Conservation (phyloP, 2,113 vertebrate species). For the Cinclus mexicanus region DNA sequence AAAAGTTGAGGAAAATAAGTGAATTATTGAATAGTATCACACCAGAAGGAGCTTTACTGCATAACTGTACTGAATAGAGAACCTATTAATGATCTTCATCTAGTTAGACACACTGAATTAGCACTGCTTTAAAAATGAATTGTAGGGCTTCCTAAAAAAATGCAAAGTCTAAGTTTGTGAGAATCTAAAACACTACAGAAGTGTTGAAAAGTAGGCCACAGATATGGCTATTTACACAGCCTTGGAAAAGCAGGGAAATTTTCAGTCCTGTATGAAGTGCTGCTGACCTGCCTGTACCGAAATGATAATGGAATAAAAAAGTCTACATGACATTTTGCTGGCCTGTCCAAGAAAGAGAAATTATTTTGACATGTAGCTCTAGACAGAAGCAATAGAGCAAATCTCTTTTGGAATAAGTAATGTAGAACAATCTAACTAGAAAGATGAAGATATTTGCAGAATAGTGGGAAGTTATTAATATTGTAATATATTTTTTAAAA, state of each 20-base stretch:
- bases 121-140: not conserved
- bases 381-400: constrained; percentile 32
- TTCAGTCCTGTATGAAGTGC: not conserved
- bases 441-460: constrained; percentile 28
- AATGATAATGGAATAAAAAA: constrained; percentile 17
- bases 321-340: constrained; percentile 34
- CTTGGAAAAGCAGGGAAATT: not conserved
- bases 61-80: not conserved
- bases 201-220: constrained; percentile 6
- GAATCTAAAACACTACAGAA: not conserved
- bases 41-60: constrained; percentile 10
- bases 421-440: constrained; percentile 5
- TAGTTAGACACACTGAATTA: constrained; percentile 35
- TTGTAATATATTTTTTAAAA: not conserved
- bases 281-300: not conserved
- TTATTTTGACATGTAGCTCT: constrained; percentile 33
- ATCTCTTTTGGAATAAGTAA: constrained; percentile 35
- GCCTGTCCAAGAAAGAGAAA: constrained; percentile 21
- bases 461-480: constrained; percentile 27
- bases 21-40: constrained; percentile 24
- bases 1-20: not conserved
- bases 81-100: constrained; percentile 15
- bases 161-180: not conserved
- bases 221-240: not conserved
- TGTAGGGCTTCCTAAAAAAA: not conserved